These are phyloP conservation scores for Styela plicata DNA, from an alignment of 23 tunicate genomes.

Conservation along the genomic window DNA sequence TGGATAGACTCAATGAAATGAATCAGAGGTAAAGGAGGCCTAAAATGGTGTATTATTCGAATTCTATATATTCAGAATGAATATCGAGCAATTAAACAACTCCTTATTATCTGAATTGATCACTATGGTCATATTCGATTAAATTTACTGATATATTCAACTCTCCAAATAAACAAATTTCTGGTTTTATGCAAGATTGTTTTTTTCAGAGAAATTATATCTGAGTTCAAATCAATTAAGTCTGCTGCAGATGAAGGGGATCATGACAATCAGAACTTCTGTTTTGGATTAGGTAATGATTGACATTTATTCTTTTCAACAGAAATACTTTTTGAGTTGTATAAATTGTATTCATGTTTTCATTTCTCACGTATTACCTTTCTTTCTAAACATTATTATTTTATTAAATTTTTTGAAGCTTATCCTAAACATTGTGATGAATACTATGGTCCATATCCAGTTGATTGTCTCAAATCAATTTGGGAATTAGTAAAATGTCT, in stretches of 20 bases:
- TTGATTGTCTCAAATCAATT: constrained; percentile 9
- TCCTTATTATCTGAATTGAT: too few species aligned
- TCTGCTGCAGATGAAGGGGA: constrained; percentile 32
- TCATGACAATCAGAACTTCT: constrained; percentile 13
- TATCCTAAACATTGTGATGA: constrained; percentile 16
- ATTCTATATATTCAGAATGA: too few species aligned
- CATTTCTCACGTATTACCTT: not conserved
- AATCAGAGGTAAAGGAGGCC: not conserved
- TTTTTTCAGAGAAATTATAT: constrained; percentile 1
- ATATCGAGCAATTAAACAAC: too few species aligned
- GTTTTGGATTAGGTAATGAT: constrained; percentile 37
- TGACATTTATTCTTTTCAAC: not conserved
- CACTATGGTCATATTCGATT: too few species aligned
- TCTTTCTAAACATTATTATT: not conserved
- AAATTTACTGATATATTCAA: too few species aligned
- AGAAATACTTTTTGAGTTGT: not conserved
- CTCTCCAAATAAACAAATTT: too few species aligned
- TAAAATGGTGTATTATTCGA: not conserved
- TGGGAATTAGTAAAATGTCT: constrained; percentile 9
- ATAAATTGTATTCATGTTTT: not conserved
- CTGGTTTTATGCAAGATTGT: not conserved
- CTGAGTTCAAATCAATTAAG: not conserved
- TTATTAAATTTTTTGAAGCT: constrained; percentile 1
- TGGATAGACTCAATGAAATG: constrained; percentile 5
- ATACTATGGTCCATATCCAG: constrained; percentile 12